phyloP scores from a whole-genome alignment of 53 echinoderm and acorn worm species.

The Stichopus horrens region DNA sequence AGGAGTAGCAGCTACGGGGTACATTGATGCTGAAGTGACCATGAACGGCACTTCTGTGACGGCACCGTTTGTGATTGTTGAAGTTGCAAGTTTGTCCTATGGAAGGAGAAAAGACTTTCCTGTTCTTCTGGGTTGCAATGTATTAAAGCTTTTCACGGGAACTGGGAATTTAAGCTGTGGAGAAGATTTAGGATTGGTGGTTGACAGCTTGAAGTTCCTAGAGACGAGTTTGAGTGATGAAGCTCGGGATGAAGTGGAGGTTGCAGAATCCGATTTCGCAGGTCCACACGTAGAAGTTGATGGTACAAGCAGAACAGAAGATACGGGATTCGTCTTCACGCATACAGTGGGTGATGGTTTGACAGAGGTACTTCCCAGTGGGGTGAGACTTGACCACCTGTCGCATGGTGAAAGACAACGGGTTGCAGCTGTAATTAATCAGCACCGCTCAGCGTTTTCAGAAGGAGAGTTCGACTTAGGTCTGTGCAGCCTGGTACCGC shows the following conservation, averaged over 20 bases:
- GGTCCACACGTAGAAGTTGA: background rate
- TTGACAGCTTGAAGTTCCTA: background rate
- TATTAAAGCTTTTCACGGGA: slow-evolving; percentile 1
- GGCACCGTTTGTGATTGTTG: slow-evolving; percentile 21
- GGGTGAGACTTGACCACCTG: slow-evolving; percentile 53
- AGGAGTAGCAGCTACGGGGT: slow-evolving; percentile 40
- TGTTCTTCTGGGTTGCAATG: background rate
- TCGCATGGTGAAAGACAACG: slow-evolving; percentile 52
- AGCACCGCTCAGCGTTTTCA: slow-evolving; percentile 53
- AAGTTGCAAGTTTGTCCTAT: background rate
- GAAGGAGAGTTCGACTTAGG: too few species aligned
- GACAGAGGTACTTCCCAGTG: slow-evolving; percentile 49
- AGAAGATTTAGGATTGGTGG: background rate
- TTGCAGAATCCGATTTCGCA: background rate
- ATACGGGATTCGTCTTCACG: too few species aligned
- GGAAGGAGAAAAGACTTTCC: slow-evolving; percentile 6
- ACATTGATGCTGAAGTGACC: background rate
- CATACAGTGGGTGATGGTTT: slow-evolving; percentile 45
- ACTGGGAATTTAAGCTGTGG: background rate
- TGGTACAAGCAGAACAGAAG: too few species aligned
- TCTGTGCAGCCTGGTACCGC: too few species aligned
- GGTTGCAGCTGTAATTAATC: slow-evolving; percentile 51
- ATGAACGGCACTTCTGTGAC: background rate
- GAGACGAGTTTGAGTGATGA: background rate
- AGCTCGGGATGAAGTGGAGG: background rate